Conservation (phyloP, 2,113 vertebrate genomes). For the Halichoerus grypus region DNA sequence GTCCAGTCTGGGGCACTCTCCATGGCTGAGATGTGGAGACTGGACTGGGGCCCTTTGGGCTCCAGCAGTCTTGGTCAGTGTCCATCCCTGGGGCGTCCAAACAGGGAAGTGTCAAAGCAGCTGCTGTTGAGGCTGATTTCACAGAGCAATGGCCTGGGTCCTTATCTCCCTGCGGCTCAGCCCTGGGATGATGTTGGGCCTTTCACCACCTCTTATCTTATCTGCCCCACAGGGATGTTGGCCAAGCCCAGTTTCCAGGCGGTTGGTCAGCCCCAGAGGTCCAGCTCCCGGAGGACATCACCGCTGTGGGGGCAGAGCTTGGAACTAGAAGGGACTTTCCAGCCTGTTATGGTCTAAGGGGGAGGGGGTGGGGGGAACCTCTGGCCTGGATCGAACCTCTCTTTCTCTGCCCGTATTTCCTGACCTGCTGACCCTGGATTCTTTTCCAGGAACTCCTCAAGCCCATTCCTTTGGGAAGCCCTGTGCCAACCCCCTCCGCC, state of each 20-base stretch:
- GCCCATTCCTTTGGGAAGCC: neutral
- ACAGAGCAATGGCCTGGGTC: neutral
- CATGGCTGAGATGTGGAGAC: neutral
- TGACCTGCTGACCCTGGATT: neutral
- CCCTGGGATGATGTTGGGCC: neutral
- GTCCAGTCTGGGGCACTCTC: neutral
- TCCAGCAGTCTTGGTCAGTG: neutral
- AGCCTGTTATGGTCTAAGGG: neutral
- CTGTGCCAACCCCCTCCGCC: neutral
- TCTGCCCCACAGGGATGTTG: slow-evolving; percentile 20
- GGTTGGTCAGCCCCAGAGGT: neutral
- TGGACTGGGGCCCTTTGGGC: neutral
- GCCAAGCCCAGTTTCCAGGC: neutral
- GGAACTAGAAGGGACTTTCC: neutral
- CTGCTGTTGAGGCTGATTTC: neutral
- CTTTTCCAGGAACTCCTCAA: neutral
- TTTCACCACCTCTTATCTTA: slow-evolving; percentile 62
- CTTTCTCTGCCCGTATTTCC: neutral
- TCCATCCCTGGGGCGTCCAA: neutral
- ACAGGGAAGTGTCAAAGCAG: neutral
- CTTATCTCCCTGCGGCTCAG: neutral
- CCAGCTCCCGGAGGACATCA: neutral
- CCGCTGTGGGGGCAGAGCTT: neutral
- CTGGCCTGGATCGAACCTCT: neutral
- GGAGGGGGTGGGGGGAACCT: neutral